Evolutionary conservation across 2,797 vertebrate species (phyloP).

Genomic region (Myotis findleyi): DNA sequence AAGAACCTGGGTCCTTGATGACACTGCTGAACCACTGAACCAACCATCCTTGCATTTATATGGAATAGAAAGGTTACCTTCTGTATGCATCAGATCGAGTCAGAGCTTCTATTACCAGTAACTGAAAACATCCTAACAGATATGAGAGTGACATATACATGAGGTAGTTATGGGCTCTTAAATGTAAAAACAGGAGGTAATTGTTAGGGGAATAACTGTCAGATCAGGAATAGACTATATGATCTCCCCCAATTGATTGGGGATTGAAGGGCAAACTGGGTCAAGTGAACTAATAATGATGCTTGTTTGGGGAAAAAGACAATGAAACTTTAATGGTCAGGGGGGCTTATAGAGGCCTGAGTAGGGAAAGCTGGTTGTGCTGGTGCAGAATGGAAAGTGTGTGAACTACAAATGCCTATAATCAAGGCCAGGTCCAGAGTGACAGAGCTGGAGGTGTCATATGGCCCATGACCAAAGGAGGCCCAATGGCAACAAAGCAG

Average conservation of each 20-base stretch:
- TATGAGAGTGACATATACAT: background rate
- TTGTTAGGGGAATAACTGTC: background rate
- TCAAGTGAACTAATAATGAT: background rate
- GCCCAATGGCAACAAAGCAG: background rate
- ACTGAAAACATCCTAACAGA: background rate
- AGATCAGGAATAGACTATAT: constrained; percentile 41
- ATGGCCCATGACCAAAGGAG: background rate
- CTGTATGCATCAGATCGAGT: background rate
- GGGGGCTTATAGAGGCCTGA: background rate
- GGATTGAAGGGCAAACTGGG: background rate
- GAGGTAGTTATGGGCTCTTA: background rate
- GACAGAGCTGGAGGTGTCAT: background rate
- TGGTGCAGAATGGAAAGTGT: background rate
- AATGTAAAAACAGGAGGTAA: constrained; percentile 19
- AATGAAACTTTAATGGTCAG: background rate
- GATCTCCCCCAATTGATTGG: background rate
- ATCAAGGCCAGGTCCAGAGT: background rate
- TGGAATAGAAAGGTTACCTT: background rate
- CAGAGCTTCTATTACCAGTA: background rate
- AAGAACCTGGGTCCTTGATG: background rate
- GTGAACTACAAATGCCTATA: background rate
- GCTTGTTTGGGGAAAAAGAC: background rate
- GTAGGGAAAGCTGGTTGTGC: background rate
- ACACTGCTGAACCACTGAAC: background rate
- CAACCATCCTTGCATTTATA: background rate